Base-by-base conservation (phyloP, 2,888 invertebrate species). In the Eilema griseolum region DNA sequence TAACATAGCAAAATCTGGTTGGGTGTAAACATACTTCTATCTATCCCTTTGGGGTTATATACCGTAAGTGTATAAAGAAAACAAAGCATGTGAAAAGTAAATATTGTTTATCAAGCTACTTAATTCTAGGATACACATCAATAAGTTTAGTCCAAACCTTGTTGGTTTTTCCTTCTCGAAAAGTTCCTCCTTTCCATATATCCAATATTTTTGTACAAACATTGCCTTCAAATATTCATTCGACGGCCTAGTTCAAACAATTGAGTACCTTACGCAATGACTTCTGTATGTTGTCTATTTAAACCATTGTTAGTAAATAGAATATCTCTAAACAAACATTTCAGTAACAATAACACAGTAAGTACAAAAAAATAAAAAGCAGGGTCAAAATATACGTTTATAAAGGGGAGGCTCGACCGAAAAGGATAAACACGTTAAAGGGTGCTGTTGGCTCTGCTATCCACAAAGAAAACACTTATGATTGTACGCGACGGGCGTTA, bases 381-480 rank as follows among this genome's bases (percentile, higher is more conserved):
- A 86, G 81, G 78, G 80, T 84, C 87, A 85, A 87, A 89, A 91
- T 90, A 82, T 90, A 89, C 90, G 86, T 84, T 86, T 85, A 84
- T 86, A 88, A 87, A 88, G 90, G 91, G 91, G 93, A 88, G 88
- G 83, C 83, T 88, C 86, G 89, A 85, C 89, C 88, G 89, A 90
- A 91, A 92, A 88, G 93, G 93, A 93, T 93, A 93, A 93, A 93
- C 93, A 93, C 89, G 93, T 93, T 93, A 93, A 93, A 93, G 93
- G 93, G 93, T 90, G 88, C 89, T 88, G 90, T 83, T 82, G 83
- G 82, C 82, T 81, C 89, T 89, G 91, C 93, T 90, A 93, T 93
- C 92, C 93, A 90, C 93, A 94, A 93, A 94, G 94, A 94, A 94
- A 95, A 93, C 94, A 94, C 94, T 94, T 89, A 88, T 87, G 89